Base-by-base conservation (phyloP, 2,888 invertebrate species). In the Aphidius colemani region DNA sequence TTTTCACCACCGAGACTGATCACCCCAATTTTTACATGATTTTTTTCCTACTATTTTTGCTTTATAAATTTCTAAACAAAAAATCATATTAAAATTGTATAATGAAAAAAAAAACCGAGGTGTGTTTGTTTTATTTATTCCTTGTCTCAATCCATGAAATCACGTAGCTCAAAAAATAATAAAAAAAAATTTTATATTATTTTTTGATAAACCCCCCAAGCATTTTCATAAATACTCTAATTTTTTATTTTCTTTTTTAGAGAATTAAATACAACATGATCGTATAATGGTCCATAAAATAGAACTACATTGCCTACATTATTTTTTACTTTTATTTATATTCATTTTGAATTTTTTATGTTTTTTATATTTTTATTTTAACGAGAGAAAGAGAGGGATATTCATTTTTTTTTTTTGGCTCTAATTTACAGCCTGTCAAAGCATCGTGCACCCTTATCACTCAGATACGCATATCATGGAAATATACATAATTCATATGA, bases 381-480 rank as follows among this genome's bases (percentile, higher is more conserved):
- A 64, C 50, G 60, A 60, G 53, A 63, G 45, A 45, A 45, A 30
- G 4, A 30, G 2, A 5, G 53, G 50, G 61, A 64, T 65, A 63
- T 63, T 56, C 60, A 59, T 45, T 39, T 18, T 46, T 6, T 13
- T 30, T 44, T 3, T 43, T 49, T 74, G 72, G 74, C 74, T 78
- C 75, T 77, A 81, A 81, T 81, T 81, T 81, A 80, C 80, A 78
- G 72, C 73, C 76, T 75, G 80, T 80, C 81, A 76, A 75, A 76
- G 69, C 74, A 72, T 68, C 70, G 74, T 71, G 73, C 74, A 72
- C 74, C 74, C 72, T 76, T 75, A 79, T 81, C 81, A 74, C 76
- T 81, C 81, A 80, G 76, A 69, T 76, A 79, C 79, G 79, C 80
- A 73, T 77, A 78, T 77, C 75, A 75, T 68, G 79, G 79, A 79